phyloP scores from a whole-genome alignment of 1,140 invertebrate genomes.

The Dendroctonus valens region DNA sequence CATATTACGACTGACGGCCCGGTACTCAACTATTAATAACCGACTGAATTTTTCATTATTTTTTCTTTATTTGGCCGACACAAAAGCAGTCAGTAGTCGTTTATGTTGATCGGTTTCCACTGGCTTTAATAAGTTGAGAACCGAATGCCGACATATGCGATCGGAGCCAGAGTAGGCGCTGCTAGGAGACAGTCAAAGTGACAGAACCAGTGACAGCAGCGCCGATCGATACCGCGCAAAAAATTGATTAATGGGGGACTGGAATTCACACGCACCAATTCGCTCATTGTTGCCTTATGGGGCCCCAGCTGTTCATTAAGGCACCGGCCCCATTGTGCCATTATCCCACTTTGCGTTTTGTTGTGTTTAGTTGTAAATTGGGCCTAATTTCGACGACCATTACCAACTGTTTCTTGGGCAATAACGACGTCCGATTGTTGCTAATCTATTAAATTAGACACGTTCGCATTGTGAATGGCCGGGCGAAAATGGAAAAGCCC shows the following conservation, averaged over 20 bases:
- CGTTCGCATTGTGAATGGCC: slow-evolving; percentile 13
- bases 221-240: too few relatives aligned
- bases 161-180: too few relatives aligned
- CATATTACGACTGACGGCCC: slow-evolving; percentile 33
- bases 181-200: too few relatives aligned
- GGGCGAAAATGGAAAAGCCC: slow-evolving; percentile 11
- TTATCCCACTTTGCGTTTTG: slow-evolving; percentile 38
- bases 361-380: slow-evolving; percentile 38
- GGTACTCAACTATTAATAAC: slow-evolving; percentile 37
- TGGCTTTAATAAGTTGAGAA: slow-evolving; percentile 33
- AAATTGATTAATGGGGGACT: slow-evolving; percentile 40
- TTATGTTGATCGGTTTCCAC: slow-evolving; percentile 37
- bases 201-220: too few relatives aligned
- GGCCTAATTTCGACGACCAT: slow-evolving; percentile 30
- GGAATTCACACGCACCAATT: slow-evolving; percentile 44
- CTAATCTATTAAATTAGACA: slow-evolving; percentile 33
- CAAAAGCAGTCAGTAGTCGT: slow-evolving; percentile 32
- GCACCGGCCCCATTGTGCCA: slow-evolving; percentile 35
- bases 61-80: slow-evolving; percentile 35
- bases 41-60: slow-evolving; percentile 33
- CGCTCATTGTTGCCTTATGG: slow-evolving; percentile 35
- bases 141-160: too few relatives aligned
- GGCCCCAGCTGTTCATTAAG: slow-evolving; percentile 41
- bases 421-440: slow-evolving; percentile 27
- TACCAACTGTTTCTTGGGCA: slow-evolving; percentile 32